These are phyloP conservation scores for Thera britannica DNA, from an alignment of 2,888 invertebrate species.

Conservation along the genomic window DNA sequence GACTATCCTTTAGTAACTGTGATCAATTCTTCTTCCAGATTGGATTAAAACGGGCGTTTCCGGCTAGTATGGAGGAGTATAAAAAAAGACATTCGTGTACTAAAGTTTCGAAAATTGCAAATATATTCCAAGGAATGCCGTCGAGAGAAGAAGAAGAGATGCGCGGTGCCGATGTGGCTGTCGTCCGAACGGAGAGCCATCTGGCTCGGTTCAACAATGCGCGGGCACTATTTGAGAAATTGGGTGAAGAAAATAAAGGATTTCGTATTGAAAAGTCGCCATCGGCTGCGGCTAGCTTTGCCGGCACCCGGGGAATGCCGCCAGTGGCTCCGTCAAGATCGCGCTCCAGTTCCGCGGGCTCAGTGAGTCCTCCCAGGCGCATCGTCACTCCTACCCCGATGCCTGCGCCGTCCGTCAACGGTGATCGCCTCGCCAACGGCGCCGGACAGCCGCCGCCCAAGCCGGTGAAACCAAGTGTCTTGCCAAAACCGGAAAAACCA, in stretches of 20 bases:
- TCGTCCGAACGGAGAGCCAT: conserved; percentile 94
- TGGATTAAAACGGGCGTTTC: conserved; percentile 79
- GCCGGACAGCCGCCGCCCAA: conserved; percentile 77
- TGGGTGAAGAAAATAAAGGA: conserved; percentile 90
- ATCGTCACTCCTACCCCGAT: conserved; percentile 82
- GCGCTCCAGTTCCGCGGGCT: conserved; percentile 88
- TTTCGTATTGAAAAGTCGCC: conserved; percentile 85
- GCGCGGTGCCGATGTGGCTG: conserved; percentile 86
- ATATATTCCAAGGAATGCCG: conserved; percentile 93
- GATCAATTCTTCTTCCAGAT: conserved; percentile 72
- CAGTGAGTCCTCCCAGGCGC: conserved; percentile 84
- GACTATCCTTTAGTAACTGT: conserved; percentile 55
- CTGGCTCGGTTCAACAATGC: conserved; percentile 96
- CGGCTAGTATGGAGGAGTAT: conserved; percentile 88
- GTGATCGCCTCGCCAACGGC: conserved; percentile 75
- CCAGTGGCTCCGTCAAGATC: conserved; percentile 84
- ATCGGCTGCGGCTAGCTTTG: conserved; percentile 83
- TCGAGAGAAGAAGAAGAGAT: conserved; percentile 83
- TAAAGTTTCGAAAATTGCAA: conserved; percentile 96
- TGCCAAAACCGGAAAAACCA: conserved; percentile 92
- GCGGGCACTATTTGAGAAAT: conserved; percentile 95
- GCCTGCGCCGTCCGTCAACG: conserved; percentile 69
- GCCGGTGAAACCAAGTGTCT: conserved; percentile 83
- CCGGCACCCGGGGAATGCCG: conserved; percentile 81
- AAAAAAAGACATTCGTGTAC: conserved; percentile 88